Base-by-base conservation (phyloP, 2,888 invertebrate species). In the Hololepta plana region DNA sequence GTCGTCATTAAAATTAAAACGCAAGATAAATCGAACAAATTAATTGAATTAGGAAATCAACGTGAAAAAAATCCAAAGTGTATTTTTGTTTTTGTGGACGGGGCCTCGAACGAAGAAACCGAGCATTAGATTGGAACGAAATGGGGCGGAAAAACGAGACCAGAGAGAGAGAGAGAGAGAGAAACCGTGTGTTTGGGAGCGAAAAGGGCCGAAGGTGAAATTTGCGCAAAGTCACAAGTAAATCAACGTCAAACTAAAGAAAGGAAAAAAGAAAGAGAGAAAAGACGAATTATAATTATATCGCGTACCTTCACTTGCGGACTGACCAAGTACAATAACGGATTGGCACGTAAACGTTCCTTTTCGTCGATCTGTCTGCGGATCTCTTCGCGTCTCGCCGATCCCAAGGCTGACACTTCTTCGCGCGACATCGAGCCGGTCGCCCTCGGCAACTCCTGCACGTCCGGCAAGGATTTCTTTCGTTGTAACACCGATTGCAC, bases 391-490 rank as follows among this genome's bases (percentile, higher is more conserved):
- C 98, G 71, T 37, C 93, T 71, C 41, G 87, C 84, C 35, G 88
- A 87, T 45, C 91, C 91, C 47, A 98, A 67, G 36, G 77, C 74
- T 37, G 91, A 88, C 26, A 91, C 91, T 60, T 96, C 93, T 56
- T 93, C 91, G 30, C 95, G 71, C 27, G 90, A 79, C 79, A 95
- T 84, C 40, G 74, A 73, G 40, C 77, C 73, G 30, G 75, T 69
- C 39, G 76, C 69, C 32, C 76, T 71, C 30, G 85, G 77, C 54
- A 84, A 67, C 35, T 73, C 75, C 46, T 82, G 81, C 46, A 88
- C 77, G 60, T 96, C 95, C 27, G 96, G 96, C 59, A 98, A 70
- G 40, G 93, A 95, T 59, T 96, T 96, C 62, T 93, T 90, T 43
- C 87, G 70, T 59, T 84, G 85, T 43, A 88, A 64, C 43, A 79